Base-by-base conservation (phyloP, 2,888 invertebrate species). In the Frankliniella fusca region DNA sequence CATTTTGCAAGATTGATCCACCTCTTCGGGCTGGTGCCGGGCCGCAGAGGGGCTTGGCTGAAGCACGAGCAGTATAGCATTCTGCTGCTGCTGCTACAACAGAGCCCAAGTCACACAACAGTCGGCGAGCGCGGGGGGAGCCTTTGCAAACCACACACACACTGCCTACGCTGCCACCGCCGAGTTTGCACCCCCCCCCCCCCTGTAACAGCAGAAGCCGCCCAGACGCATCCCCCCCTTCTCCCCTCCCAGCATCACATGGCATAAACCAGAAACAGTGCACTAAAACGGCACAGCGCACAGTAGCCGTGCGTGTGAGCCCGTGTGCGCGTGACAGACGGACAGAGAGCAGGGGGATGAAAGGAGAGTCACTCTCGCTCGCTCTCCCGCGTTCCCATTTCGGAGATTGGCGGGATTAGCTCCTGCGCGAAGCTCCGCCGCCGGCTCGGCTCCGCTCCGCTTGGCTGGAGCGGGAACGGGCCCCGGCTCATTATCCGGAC, bases 201-300 rank as follows among this genome's bases (percentile, higher is more conserved):
- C 7, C 61, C 61, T n/a, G 15, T 12, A 12, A 54, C 54, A 12
- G 54, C 54, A 54, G 54, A 3, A 18, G 15, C 54, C 50, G 10
- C 50, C 12, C 18, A 54, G 54, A 18, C 20, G 7, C 61, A 8
- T 15, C 61, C 18, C 61, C 20, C 61, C n/a, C 61, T 61, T 18
- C 61, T 15, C 61, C 20, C 18, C 61, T 20, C 54, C 54, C 54
- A 3, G 70, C 65, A 11, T 27, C 70, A 20, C 15, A 12, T 76
- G 70, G 70, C 70, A 76, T 76, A 76, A 76, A 76, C 70, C 70
- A 76, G 70, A 76, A 76, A 76, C 70, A 76, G 70, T 76, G 70
- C 70, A 23, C 70, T 76, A 76, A 76, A 76, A 27, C 70, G 70
- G 70, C 70, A 27, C 15, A 20, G 54, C 54, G 54, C 18, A 15